Conservation (phyloP, 2,797 vertebrate species). For the Anguilla obscura region DNA sequence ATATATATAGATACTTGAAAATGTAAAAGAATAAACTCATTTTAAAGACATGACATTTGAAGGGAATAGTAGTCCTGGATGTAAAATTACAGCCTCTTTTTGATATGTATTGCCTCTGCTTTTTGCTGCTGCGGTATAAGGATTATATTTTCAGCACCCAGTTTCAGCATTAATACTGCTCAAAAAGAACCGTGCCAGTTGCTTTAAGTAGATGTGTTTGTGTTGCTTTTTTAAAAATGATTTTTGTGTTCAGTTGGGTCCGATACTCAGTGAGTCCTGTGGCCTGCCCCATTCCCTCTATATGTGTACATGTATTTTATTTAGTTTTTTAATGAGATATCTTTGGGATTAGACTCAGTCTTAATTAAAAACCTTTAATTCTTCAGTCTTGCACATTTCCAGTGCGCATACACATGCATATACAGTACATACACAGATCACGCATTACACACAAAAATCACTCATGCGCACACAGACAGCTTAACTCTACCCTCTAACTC, state of each 20-base stretch:
- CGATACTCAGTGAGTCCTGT: slow-evolving; percentile 27
- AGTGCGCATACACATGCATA: neutral
- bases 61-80: slow-evolving; percentile 61
- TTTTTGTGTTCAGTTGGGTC: slow-evolving; percentile 25
- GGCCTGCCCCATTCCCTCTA: slow-evolving; percentile 14
- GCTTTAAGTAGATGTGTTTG: slow-evolving; percentile 36
- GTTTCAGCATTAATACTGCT: slow-evolving; percentile 38
- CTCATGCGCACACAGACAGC: neutral
- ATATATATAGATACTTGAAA: slow-evolving; percentile 10
- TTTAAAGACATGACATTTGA: slow-evolving; percentile 62
- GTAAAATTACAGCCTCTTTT: slow-evolving; percentile 56
- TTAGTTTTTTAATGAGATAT: slow-evolving; percentile 12
- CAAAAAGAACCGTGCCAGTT: slow-evolving; percentile 32
- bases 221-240: slow-evolving; percentile 10
- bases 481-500: neutral
- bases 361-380: neutral
- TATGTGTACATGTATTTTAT: neutral
- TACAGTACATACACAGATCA: too few species aligned
- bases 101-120: slow-evolving; percentile 30
- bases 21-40: slow-evolving; percentile 36
- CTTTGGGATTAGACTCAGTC: neutral
- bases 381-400: neutral
- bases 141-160: slow-evolving; percentile 32
- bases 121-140: slow-evolving; percentile 28
- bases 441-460: neutral